These are phyloP conservation scores for Exaiptasia diaphana DNA, from an alignment of 64 coral and sea anemone species.

Conservation along the genomic window DNA sequence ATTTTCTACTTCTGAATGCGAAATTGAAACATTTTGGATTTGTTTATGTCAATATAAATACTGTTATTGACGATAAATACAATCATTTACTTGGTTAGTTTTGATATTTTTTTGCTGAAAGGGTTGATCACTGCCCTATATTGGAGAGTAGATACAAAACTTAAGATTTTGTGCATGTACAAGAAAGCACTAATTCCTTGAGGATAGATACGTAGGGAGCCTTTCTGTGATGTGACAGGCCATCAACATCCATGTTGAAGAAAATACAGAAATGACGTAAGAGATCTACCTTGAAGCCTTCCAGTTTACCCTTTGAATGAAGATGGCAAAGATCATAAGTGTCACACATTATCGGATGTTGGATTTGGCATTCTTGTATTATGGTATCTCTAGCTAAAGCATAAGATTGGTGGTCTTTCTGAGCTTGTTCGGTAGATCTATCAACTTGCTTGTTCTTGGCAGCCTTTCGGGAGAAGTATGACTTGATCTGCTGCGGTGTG, in stretches of 20 bases:
- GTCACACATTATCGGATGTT: neutral
- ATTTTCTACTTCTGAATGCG: too few species aligned
- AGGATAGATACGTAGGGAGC: slow-evolving; percentile 14
- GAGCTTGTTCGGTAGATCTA: neutral
- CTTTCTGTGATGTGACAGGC: neutral
- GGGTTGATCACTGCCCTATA: too few species aligned
- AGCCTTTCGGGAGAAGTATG: slow-evolving; percentile 49
- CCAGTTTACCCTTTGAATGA: neutral
- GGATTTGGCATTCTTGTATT: neutral
- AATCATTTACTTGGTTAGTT: too few species aligned
- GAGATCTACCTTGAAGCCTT: slow-evolving; percentile 1
- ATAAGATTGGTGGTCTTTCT: neutral
- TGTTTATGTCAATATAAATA: too few species aligned
- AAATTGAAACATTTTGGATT: too few species aligned
- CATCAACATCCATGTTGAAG: slow-evolving; percentile 14
- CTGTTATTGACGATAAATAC: too few species aligned
- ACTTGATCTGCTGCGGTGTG: slow-evolving; percentile 30
- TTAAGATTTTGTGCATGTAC: slow-evolving; percentile 19
- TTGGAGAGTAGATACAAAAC: too few species aligned
- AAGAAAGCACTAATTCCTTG: slow-evolving; percentile 9
- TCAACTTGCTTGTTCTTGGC: slow-evolving; percentile 4
- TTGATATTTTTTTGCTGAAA: too few species aligned
- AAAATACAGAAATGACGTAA: slow-evolving; percentile 26
- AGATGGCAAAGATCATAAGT: neutral
- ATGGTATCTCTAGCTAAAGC: neutral